Base-by-base conservation (phyloP, 1,140 invertebrate species). In the Luehdorfia chinensis region DNA sequence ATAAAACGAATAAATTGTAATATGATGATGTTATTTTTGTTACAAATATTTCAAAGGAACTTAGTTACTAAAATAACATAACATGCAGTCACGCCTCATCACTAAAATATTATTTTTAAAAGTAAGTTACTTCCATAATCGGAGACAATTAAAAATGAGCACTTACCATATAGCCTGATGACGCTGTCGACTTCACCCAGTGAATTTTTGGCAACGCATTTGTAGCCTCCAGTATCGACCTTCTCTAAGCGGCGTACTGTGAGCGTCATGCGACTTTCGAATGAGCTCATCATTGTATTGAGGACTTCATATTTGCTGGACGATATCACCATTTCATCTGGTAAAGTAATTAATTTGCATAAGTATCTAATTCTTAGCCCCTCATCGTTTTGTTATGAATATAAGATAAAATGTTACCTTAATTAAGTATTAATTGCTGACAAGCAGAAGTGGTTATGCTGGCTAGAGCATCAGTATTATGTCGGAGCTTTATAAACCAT, bases 141-240 rank as follows among this genome's bases (percentile, higher is more conserved):
- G n/a, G n/a, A n/a, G n/a, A n/a, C n/a, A n/a, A 25, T 15, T 19
- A 12, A 31, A 18, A 34, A 6, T 33, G 5, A 36, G 31, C 41
- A 48, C 67, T 63, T 87, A 97, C 96, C 95, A 79, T 97, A 97
- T 19, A 98, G 85, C 53, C 94, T 89, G 75, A 98, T 97, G 50
- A 91, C 92, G 76, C 95, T 95, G 66, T 96, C 94, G 14, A 96
- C 95, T 73, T 94, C 94, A 1, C 96, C 96, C 1, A 97, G 88
- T 1, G 94, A 94, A 87, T 98, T 98, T 66, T 96, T 96, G 2
- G 96, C 95, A 25, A 96, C 93, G 71, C 97, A 98, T 33, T 90
- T 89, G 87, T 97, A 97, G 0, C 91, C 92, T 11, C 96, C 96
- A 23, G 94, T 91, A 78, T 99, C 96, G 14, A 91, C 88, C 50